Conservation (phyloP, 2,888 invertebrate species). For the Sarcophaga variegata region DNA sequence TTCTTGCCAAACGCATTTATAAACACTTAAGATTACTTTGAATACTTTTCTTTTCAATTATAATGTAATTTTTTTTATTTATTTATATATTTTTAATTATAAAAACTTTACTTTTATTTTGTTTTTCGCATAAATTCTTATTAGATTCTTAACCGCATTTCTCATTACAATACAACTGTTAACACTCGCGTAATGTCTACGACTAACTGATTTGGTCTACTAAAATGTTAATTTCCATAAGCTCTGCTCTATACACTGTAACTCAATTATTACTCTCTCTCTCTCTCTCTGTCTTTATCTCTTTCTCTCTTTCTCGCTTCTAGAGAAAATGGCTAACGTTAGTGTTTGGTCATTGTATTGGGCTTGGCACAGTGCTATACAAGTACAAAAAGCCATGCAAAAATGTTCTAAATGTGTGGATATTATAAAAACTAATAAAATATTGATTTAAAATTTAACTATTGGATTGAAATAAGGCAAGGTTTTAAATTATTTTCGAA, state of each 20-base stretch:
- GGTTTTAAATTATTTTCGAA: too few relatives aligned
- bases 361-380: conserved; percentile 27
- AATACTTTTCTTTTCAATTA: not conserved
- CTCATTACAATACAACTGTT: conserved; percentile 43
- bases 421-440: too few relatives aligned
- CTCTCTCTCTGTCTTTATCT: not conserved
- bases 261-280: not conserved
- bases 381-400: too few relatives aligned
- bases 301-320: not conserved
- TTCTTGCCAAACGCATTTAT: conserved; percentile 24
- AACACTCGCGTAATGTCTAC: conserved; percentile 63
- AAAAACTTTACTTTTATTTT: conserved; percentile 15
- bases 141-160: not conserved
- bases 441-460: too few relatives aligned
- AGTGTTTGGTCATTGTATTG: not conserved
- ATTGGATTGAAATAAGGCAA: too few relatives aligned
- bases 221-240: conserved; percentile 54
- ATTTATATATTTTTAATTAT: conserved; percentile 7
- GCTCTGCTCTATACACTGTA: conserved; percentile 39
- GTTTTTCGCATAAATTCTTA: not conserved
- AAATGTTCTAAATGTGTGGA: too few relatives aligned
- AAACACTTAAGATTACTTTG: conserved; percentile 11
- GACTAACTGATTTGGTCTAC: conserved; percentile 61
- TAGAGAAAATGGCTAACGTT: not conserved
- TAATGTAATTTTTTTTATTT: conserved; percentile 3